Percentiles rank a stretch among this genome's conserved stretches.
Conservation (phyloP, 2,888 invertebrate genomes). For the Hirtodrosophila cameraria region DNA sequence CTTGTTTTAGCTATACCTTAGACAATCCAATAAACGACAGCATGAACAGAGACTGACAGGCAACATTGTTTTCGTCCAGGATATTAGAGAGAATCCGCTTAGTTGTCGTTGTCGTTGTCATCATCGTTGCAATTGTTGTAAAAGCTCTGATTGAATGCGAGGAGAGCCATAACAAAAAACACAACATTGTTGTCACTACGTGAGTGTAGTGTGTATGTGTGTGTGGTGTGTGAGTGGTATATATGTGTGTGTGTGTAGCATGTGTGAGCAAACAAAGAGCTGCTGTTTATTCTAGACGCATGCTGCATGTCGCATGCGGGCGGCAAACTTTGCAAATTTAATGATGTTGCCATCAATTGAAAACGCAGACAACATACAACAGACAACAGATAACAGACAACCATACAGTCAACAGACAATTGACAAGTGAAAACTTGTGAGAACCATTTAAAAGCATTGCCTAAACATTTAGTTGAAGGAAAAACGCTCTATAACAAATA, state of each 20-base stretch:
- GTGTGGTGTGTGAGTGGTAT: not conserved
- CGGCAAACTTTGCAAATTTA: conserved; percentile 53
- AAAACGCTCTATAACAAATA: conserved; percentile 15
- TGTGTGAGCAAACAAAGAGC: conserved; percentile 28
- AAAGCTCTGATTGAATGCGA: conserved; percentile 40
- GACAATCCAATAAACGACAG: conserved; percentile 45
- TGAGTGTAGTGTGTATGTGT: not conserved
- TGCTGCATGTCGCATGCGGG: conserved; percentile 19
- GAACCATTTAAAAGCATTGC: conserved; percentile 23
- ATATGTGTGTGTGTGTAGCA: not conserved
- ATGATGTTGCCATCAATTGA: conserved; percentile 48
- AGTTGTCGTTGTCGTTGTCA: conserved; percentile 7
- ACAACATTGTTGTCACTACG: conserved; percentile 29
- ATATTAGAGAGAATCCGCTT: conserved; percentile 41
- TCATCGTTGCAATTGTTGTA: conserved; percentile 31
- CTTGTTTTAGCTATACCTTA: conserved; percentile 5
- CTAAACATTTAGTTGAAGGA: not conserved
- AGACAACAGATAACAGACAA: too few species aligned
- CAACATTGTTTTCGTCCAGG: conserved; percentile 43
- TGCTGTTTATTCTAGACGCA: conserved; percentile 19
- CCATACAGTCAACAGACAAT: too few species aligned
- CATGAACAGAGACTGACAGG: conserved; percentile 24
- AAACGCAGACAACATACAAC: conserved; percentile 23
- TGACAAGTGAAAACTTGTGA: not conserved
- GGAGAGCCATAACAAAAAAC: conserved; percentile 37